Evolutionary conservation across 2,888 invertebrate genomes (phyloP), one percentile per base, ranked within the genome.

Genomic region (Copidosoma aretas): DNA sequence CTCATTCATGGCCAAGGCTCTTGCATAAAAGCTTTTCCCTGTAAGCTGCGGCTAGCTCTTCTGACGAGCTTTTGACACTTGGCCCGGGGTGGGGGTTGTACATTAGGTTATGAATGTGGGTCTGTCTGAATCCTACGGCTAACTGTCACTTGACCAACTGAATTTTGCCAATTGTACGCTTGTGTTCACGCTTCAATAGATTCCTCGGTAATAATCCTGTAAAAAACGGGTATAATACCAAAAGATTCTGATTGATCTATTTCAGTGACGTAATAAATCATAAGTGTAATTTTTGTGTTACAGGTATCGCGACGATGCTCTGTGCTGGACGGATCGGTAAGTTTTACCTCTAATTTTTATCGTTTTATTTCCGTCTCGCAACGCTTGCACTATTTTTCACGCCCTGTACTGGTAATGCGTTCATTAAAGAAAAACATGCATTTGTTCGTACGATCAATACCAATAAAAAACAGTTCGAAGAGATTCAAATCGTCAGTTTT

Each of bases 311-410:
- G 94, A 94, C 75, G 94, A 94, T 76, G 91, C 93, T 22, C 87
- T 94, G 60, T 94, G 94, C 85, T 94, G 94, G 94, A 91, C 93
- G 61, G 94, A 94, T 86, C 91, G 94, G 94, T 94, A 88, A 89
- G 87, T 62, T 21, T 46, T 46, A n/a, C n/a, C n/a, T n/a, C n/a
- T n/a, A n/a, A n/a, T n/a, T n/a, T n/a, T n/a, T n/a, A n/a, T n/a
- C n/a, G n/a, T n/a, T n/a, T n/a, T n/a, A n/a, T n/a, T n/a, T n/a
- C n/a, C n/a, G n/a, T n/a, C n/a, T n/a, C n/a, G n/a, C n/a, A n/a
- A n/a, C n/a, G n/a, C n/a, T n/a, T n/a, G n/a, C n/a, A n/a, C n/a
- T n/a, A n/a, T n/a, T n/a, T n/a, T n/a, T n/a, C n/a, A n/a, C n/a
- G n/a, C n/a, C n/a, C n/a, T n/a, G n/a, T n/a, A n/a, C n/a, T n/a